A percentile compares a stretch with the other conserved stretches of the same genome.
These are phyloP conservation scores for Microplitis mediator DNA, from an alignment of 1,140 invertebrate species.

Conservation along the genomic window DNA sequence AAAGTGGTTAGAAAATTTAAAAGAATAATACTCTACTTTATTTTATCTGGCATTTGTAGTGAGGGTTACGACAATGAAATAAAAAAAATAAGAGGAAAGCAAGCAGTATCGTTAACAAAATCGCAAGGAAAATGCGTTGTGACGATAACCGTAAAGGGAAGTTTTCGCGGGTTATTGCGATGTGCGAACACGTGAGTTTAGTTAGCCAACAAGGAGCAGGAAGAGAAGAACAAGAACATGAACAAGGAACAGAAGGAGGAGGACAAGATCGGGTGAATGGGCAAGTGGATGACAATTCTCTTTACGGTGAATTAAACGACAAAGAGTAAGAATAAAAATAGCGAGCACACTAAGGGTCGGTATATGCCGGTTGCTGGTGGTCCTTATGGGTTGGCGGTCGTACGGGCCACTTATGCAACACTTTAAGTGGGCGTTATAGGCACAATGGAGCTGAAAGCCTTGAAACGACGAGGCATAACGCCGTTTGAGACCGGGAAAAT, in stretches of 20 bases:
- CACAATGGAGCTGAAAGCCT: constrained; percentile 35
- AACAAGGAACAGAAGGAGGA: neutral
- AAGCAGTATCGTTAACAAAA: constrained; percentile 3
- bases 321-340: constrained; percentile 25
- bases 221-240: constrained; percentile 16
- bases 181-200: constrained; percentile 16
- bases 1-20: no score
- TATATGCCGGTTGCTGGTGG: no score
- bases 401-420: constrained; percentile 36
- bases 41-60: neutral
- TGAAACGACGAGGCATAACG: constrained; percentile 7
- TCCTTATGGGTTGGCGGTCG: neutral
- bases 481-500: neutral
- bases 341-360: constrained; percentile 20
- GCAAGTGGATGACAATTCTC: constrained; percentile 30
- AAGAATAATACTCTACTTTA: neutral
- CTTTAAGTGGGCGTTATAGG: constrained; percentile 41
- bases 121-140: neutral
- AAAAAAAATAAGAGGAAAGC: neutral
- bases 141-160: constrained; percentile 28
- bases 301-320: constrained; percentile 42
- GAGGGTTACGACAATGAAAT: neutral
- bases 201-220: neutral
- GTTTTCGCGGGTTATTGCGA: constrained; percentile 21
- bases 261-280: neutral